Evolutionary conservation across 2,797 vertebrate species (phyloP), one percentile per base, ranked within the genome.

Genomic region (Phataginus tetradactyla): DNA sequence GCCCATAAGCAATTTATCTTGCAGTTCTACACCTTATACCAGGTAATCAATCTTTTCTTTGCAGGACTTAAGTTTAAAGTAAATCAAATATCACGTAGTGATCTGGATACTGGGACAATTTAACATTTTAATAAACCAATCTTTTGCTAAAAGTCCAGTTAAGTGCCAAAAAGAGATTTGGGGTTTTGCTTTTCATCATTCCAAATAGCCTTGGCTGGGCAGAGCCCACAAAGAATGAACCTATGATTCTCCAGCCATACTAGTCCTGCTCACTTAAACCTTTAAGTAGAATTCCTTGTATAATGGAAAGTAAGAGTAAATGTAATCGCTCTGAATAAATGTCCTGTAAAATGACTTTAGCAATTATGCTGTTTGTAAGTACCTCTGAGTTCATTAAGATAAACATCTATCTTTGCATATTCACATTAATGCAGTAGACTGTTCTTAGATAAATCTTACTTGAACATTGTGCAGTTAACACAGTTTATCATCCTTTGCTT

Each of bases 381-480:
- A 98, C 94, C 97, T 98, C 95, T 83, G 98, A 98, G 97, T 98
- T 94, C 97, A 98, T 96, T 98, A 98, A 98, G 97, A 98, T 98
- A 98, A 98, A 98, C 96, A 98, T 98, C 97, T 98, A 96, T 97
- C 96, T 98, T 96, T 98, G 97, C 98, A 98, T 98, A 98, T 98
- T 98, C 51, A 45, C 98, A 98, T 98, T 98, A 98, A 98, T 97
- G 98, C 5, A 94, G 94, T 96, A 98, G 94, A 96, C 96, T 97
- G 18, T 71, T 98, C 96, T 95, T 87, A 96, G 88, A 96, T 98
- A 98, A 97, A 98, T 98, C 97, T 97, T 90, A 85, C 93, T 75
- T 89, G 91, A 96, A 91, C 61, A 68, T 23, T 75, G 37, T 93
- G 61, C 84, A 90, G 84, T 95, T 96, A 93, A n/a, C 55, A 95